Base-by-base conservation (phyloP, 2,797 vertebrate genomes). In the Aldrovandia affinis region DNA sequence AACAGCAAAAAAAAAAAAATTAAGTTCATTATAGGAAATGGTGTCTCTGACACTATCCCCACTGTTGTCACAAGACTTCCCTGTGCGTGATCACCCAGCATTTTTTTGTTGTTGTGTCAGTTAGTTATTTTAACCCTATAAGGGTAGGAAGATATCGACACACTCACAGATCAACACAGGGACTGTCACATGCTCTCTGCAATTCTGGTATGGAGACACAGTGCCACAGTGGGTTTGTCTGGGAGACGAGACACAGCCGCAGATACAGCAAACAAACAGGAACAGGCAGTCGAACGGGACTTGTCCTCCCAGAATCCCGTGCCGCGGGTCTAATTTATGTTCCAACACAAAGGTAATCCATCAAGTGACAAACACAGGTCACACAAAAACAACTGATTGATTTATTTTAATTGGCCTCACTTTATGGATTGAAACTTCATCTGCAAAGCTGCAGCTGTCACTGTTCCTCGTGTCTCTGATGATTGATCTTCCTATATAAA, bases 321-420 rank as follows among this genome's bases (percentile, higher is more conserved):
- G 33, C 12, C 33, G 5, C 65, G 14, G 30, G 28, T 3, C 65
- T 39, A 70, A 39, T 39, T 39, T 28, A 70, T 30, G 65, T 70
- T 70, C 65, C 33, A 18, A 70, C 2, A 33, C 2, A 25, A 70
- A 36, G 65, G 33, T 30, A 39, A 70, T 70, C 33, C 65, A 70
- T 70, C 65, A 70, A 39, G 65, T 39, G 30, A 22, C 65, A 70
- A 70, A 70, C 15, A 70, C 12, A 36, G 33, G 65, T 14, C 3
- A 1, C 3, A 20, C 30, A 30, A 39, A 28, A 20, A 7, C 33
- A 6, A 15, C 14, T 25, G 28, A 68, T 70, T 70, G 65, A 70
- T 70, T 70, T 70, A 39, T 70, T 70, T 70, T 39, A 70, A 70
- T 70, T 70, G 30, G 65, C 65, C 65, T 0, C 30, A 18, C 65